These are phyloP conservation scores for Caenorhabditis sp. DNA, from an alignment of 2,888 invertebrate genomes.

Conservation along the genomic window DNA sequence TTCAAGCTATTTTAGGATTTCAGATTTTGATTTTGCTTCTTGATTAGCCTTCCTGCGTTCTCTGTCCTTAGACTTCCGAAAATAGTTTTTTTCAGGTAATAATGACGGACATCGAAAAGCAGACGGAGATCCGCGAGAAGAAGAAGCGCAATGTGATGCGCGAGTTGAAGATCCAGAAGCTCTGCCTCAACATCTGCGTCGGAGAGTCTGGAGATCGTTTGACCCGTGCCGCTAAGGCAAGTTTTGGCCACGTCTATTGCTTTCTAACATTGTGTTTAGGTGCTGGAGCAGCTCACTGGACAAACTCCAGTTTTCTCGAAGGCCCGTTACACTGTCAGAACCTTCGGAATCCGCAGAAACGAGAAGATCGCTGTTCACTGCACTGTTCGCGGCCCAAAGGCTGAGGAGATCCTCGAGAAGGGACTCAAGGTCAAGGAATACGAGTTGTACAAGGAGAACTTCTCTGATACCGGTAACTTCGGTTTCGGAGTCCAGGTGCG, in stretches of 20 bases:
- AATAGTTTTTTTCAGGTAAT: slow-evolving; percentile 52
- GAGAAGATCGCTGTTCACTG: slow-evolving; percentile 99
- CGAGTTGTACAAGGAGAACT: slow-evolving; percentile 97
- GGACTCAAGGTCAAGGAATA: slow-evolving; percentile 99
- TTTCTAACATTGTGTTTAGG: slow-evolving; percentile 65
- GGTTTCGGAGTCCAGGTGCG: slow-evolving; percentile 92
- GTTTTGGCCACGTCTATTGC: slow-evolving; percentile 86
- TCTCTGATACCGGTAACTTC: slow-evolving; percentile 94
- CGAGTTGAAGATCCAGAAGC: slow-evolving; percentile 96
- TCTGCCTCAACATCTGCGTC: slow-evolving; percentile 98
- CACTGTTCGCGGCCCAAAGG: slow-evolving; percentile 98
- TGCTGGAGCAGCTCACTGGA: slow-evolving; percentile 94
- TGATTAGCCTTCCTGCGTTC: too few relatives aligned
- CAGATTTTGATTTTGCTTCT: too few relatives aligned
- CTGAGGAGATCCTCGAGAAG: slow-evolving; percentile 98
- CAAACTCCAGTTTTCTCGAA: slow-evolving; percentile 99
- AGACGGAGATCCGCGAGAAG: slow-evolving; percentile 80
- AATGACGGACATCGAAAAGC: slow-evolving; percentile 61
- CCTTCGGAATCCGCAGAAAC: slow-evolving; percentile 99
- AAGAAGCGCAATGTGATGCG: slow-evolving; percentile 96
- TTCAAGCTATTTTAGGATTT: too few relatives aligned
- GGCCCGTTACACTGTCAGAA: slow-evolving; percentile 96
- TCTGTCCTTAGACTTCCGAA: too few relatives aligned
- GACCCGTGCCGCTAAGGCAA: slow-evolving; percentile 87
- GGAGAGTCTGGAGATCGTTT: slow-evolving; percentile 95